Conservation (phyloP, 2,113 vertebrate species). For the Helogale parvula region DNA sequence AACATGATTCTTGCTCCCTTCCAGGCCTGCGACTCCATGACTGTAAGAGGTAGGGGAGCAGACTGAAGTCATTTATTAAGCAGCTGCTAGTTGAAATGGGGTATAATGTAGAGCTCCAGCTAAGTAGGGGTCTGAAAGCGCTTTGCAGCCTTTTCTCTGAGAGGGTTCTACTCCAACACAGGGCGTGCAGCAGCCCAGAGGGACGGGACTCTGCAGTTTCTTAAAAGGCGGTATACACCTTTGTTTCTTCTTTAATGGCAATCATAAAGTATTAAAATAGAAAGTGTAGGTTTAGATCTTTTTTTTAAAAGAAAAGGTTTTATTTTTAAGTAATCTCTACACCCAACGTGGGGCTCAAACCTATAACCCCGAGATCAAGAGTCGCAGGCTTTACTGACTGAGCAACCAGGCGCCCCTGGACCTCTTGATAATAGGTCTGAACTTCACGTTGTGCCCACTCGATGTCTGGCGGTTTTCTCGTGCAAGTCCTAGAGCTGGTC, state of each 20-base stretch:
- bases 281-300: slow-evolving; percentile 64
- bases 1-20: slow-evolving; percentile 16
- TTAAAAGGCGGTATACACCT: slow-evolving; percentile 48
- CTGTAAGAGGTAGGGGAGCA: neutral
- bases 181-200: slow-evolving; percentile 32
- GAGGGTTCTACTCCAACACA: neutral
- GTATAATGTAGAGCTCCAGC: neutral
- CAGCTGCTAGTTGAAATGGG: neutral
- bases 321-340: neutral
- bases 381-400: neutral
- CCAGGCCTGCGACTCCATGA: neutral
- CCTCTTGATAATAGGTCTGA: slow-evolving; percentile 63
- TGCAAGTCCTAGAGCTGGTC: slow-evolving; percentile 64
- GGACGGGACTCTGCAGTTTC: slow-evolving; percentile 29
- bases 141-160: neutral
- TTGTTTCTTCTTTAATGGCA: slow-evolving; percentile 68
- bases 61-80: slow-evolving; percentile 10
- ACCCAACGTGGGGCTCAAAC: neutral
- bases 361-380: neutral
- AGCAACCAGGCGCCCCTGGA: neutral
- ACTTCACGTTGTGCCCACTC: slow-evolving; percentile 65
- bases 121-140: neutral
- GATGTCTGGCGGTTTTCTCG: slow-evolving; percentile 71
- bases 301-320: neutral
- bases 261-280: slow-evolving; percentile 59